Evolutionary conservation across 2,113 vertebrate species (phyloP).

Genomic region (Pantherophis guttatus): DNA sequence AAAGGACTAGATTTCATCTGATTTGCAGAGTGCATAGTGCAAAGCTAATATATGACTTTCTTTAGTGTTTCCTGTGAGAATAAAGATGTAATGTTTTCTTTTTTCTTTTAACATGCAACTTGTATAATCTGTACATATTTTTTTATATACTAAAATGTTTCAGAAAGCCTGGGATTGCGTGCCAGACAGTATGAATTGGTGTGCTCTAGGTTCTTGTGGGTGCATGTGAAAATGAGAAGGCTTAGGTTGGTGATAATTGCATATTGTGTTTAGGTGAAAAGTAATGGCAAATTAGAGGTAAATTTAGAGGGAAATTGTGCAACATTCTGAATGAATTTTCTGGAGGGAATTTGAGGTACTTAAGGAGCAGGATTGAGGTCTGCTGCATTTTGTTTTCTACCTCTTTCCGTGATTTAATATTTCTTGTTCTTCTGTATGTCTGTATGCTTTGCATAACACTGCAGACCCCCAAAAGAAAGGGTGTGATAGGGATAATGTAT

Average conservation of each 20-base stretch:
- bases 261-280: not conserved
- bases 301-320: not conserved
- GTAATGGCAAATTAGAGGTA: not conserved
- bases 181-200: not conserved
- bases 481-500: not conserved
- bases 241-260: not conserved
- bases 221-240: not conserved
- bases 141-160: too few species aligned
- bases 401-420: not conserved
- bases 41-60: too few species aligned
- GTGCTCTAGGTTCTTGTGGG: not conserved
- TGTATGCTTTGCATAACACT: not conserved
- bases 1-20: too few species aligned
- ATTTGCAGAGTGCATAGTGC: too few species aligned
- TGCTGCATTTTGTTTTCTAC: not conserved
- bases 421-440: not conserved
- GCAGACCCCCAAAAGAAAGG: not conserved
- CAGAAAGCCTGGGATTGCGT: too few species aligned
- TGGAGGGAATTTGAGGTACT: not conserved
- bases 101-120: too few species aligned
- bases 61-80: too few species aligned
- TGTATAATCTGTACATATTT: too few species aligned
- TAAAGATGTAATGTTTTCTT: too few species aligned
- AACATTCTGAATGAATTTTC: not conserved
- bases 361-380: not conserved